Evolutionary conservation across 2,888 invertebrate species (phyloP), one percentile per base, ranked within the genome.

Genomic region (Chaetogeoica ovagalla): DNA sequence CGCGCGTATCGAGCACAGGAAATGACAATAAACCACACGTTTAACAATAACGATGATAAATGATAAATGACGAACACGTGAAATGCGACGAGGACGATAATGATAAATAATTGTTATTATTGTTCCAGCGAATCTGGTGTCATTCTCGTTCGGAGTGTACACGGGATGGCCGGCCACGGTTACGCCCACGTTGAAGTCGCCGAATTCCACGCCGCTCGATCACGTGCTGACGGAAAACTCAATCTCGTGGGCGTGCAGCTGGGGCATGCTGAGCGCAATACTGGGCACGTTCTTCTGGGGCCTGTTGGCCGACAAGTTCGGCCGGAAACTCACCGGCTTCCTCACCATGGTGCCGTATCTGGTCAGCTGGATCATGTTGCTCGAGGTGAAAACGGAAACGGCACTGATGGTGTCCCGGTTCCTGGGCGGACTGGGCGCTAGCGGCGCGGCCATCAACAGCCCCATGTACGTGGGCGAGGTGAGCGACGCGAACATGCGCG

Each of bases 381-480:
- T 88, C 3, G 85, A 89, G 37, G 87, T 90, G 0, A 85, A 85
- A 2, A 86, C 88, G 19, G 85, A 88, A 2, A 83, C 83, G 0
- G 85, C 88, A 60, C 86, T 91, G 2, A 85, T 89, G 48, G 84
- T 87, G 0, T 89, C 89, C 0, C 87, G 91, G 72, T 88, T 91
- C 65, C 83, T 91, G 1, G 86, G 88, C 0, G 93, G 93, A 0
- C 84, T 90, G 0, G 87, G 89, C 0, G 89, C 89, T 0, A 90
- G 90, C 1, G 88, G 89, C 0, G 85, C 87, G 0, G 85, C 91
- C 8, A 88, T 89, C 13, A 87, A 89, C 57, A 87, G 88, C 0
- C 91, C 92, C 0, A 87, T 91, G n/a, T 90, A 89, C 84, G 88
- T 90, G 39, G 89, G 89, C 0, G 93, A 93, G 85, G 89, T 91